These are phyloP conservation scores for Leucosticte australis DNA, from an alignment of 2,113 vertebrate genomes.

Conservation along the genomic window DNA sequence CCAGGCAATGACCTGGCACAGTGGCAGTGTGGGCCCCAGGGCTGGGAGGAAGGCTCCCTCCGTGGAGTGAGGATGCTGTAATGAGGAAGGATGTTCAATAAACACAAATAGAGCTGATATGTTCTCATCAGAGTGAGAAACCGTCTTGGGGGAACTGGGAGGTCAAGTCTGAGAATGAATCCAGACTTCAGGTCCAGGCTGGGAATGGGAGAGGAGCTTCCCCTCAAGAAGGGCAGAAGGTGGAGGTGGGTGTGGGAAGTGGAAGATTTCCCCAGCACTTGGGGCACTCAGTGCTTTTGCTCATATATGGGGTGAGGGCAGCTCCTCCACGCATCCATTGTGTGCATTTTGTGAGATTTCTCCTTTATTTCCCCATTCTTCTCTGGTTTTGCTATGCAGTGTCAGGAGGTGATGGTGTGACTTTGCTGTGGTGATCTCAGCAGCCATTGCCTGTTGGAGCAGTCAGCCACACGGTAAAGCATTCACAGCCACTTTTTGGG, in stretches of 20 bases:
- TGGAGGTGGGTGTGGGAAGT: neutral
- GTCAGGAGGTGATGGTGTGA: neutral
- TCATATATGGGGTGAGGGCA: rapidly evolving
- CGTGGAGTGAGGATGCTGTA: neutral
- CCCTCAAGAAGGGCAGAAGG: neutral
- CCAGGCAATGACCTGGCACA: rapidly evolving
- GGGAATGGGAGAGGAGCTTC: neutral
- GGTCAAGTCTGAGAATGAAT: neutral
- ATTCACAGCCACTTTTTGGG: neutral
- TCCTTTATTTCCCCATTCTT: neutral
- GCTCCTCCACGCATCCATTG: neutral
- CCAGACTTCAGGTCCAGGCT: neutral
- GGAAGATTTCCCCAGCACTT: neutral
- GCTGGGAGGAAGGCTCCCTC: neutral
- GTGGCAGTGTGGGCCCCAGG: neutral
- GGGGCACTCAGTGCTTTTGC: neutral
- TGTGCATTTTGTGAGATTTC: neutral
- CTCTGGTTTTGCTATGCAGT: rapidly evolving
- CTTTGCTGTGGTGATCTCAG: neutral
- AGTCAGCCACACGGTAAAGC: neutral
- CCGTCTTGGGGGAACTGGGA: neutral
- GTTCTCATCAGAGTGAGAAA: neutral
- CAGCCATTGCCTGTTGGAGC: rapidly evolving
- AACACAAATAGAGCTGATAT: neutral
- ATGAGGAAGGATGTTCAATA: neutral